phyloP scores from a whole-genome alignment of 2,797 vertebrate genomes.

The Parauchenoglanis punctatus region DNA sequence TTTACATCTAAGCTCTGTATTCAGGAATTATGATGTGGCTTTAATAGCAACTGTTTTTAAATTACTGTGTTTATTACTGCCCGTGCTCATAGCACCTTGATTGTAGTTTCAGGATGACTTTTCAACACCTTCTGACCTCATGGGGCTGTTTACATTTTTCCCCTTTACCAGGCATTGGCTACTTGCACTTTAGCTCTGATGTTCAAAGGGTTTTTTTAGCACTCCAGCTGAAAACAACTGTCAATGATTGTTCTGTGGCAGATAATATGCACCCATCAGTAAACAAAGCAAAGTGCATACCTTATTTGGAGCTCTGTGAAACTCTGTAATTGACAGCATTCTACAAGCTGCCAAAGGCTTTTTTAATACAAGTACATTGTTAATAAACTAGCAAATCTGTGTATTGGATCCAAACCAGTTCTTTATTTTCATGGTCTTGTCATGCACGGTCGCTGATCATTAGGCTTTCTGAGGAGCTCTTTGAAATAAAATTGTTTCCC shows the following conservation, averaged over 20 bases:
- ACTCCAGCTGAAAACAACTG: slow-evolving; percentile 65
- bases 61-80: background rate
- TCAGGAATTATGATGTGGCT: background rate
- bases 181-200: slow-evolving; percentile 50
- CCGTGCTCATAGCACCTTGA: slow-evolving; percentile 45
- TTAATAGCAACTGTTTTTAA: background rate
- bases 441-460: background rate
- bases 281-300: slow-evolving; percentile 36
- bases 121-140: slow-evolving; percentile 56
- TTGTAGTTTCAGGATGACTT: slow-evolving; percentile 47
- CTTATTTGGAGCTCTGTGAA: slow-evolving; percentile 43
- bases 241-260: slow-evolving; percentile 62
- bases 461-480: background rate
- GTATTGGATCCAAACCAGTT: slow-evolving; percentile 10
- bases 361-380: background rate
- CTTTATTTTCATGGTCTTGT: background rate
- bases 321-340: slow-evolving; percentile 39
- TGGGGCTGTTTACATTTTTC: slow-evolving; percentile 61
- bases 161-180: slow-evolving; percentile 22
- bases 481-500: slow-evolving; percentile 46
- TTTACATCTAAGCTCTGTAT: slow-evolving; percentile 13
- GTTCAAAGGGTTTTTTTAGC: slow-evolving; percentile 62
- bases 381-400: slow-evolving; percentile 21
- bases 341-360: background rate
- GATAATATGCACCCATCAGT: slow-evolving; percentile 57